phyloP scores from a whole-genome alignment of 2,797 vertebrate species.

The Gallinago stenura region DNA sequence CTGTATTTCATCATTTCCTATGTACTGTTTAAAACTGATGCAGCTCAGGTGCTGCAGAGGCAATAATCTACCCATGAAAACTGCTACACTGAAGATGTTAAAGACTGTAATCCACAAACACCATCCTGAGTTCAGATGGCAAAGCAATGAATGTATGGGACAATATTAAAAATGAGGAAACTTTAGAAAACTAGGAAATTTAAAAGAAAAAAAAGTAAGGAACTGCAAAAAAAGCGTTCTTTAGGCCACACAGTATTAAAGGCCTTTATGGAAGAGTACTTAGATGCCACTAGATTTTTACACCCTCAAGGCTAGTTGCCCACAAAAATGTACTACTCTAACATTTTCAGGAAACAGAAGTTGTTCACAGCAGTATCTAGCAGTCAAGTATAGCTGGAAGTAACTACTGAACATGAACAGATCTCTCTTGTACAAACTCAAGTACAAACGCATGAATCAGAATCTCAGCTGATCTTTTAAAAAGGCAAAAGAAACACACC shows the following conservation, averaged over 20 bases:
- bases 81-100: background rate
- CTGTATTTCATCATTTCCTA: background rate
- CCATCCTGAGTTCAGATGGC: background rate
- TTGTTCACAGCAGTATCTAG: background rate
- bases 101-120: background rate
- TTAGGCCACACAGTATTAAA: background rate
- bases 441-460: accelerated
- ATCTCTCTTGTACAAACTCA: background rate
- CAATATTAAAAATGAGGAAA: background rate
- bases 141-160: background rate
- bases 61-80: background rate
- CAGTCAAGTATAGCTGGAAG: background rate
- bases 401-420: background rate
- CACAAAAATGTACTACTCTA: background rate
- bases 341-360: background rate
- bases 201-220: background rate
- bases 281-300: background rate
- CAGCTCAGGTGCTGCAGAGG: background rate
- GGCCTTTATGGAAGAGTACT: background rate
- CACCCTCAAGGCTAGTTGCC: background rate
- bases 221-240: background rate
- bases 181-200: background rate
- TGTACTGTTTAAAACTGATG: background rate
- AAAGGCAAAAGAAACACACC: background rate
- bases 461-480: background rate